Percentiles rank a stretch among this genome's conserved stretches.
Evolutionary conservation across 2,113 vertebrate species (phyloP).

Genomic region (Mungos mungo): DNA sequence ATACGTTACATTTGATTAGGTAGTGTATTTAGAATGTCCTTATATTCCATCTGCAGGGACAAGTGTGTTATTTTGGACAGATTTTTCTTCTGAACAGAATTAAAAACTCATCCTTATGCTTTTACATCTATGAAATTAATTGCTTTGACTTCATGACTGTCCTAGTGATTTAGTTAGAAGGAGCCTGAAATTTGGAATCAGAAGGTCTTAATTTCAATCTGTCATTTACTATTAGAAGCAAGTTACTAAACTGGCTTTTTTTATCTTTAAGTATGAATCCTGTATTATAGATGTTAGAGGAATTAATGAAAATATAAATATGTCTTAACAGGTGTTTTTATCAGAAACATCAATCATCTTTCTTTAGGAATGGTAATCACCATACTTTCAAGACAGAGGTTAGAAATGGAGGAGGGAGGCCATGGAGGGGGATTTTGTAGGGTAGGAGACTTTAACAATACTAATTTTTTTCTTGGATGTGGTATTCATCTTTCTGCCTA

Average conservation of each 20-base stretch:
- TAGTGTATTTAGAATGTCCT: neutral
- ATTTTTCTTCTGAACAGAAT: conserved; percentile 9
- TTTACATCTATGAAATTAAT: conserved; percentile 17
- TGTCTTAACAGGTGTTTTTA: neutral
- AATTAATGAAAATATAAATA: conserved; percentile 7
- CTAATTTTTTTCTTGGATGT: neutral
- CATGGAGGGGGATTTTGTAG: neutral
- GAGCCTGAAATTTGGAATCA: neutral
- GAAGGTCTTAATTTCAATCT: neutral
- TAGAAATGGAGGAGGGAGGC: neutral
- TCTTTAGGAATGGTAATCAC: neutral
- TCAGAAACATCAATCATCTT: neutral
- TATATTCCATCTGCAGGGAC: neutral
- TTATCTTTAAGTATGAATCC: neutral
- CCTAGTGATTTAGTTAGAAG: neutral
- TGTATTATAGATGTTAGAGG: neutral
- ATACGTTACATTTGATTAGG: neutral
- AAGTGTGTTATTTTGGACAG: neutral
- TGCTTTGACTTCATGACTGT: conserved; percentile 23
- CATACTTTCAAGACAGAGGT: neutral
- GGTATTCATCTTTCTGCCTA: neutral
- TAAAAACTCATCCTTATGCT: neutral
- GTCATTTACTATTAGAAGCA: neutral
- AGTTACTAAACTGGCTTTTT: neutral
- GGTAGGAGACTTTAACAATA: neutral